Conservation (phyloP, 2,113 vertebrate species). For the Psittacula cyanocephala region DNA sequence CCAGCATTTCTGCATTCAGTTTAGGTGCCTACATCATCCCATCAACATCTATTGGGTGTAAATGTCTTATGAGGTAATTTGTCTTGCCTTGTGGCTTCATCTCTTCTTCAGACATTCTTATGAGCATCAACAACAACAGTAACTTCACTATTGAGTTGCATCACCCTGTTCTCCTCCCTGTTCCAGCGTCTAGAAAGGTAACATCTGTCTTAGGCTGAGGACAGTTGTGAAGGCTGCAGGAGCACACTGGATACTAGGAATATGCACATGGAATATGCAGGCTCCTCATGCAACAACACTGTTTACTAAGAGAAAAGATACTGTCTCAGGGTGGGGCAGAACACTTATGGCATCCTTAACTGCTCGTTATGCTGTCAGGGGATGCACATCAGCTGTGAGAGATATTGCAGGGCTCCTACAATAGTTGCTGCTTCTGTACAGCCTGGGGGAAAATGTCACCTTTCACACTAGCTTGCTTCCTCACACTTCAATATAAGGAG, state of each 20-base stretch:
- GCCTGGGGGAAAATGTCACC: background rate
- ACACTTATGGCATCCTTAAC: background rate
- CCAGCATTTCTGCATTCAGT: background rate
- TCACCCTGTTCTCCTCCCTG: background rate
- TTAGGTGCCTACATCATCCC: background rate
- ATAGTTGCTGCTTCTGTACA: background rate
- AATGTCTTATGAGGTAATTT: background rate
- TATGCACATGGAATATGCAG: background rate
- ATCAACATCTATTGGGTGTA: background rate
- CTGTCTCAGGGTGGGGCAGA: background rate
- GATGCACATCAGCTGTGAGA: background rate
- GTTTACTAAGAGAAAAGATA: background rate
- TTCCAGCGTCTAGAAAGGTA: background rate
- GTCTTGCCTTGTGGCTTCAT: background rate
- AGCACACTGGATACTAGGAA: fast-evolving
- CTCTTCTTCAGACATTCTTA: background rate
- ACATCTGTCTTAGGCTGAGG: background rate
- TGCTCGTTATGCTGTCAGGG: background rate
- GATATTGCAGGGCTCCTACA: fast-evolving
- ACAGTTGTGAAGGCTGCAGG: background rate
- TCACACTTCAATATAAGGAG: background rate
- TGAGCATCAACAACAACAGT: background rate
- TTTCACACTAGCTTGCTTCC: background rate
- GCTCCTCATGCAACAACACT: background rate
- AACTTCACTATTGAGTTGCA: background rate